phyloP scores from a whole-genome alignment of 2,888 invertebrate genomes.

The Enchytraeus crypticus region DNA sequence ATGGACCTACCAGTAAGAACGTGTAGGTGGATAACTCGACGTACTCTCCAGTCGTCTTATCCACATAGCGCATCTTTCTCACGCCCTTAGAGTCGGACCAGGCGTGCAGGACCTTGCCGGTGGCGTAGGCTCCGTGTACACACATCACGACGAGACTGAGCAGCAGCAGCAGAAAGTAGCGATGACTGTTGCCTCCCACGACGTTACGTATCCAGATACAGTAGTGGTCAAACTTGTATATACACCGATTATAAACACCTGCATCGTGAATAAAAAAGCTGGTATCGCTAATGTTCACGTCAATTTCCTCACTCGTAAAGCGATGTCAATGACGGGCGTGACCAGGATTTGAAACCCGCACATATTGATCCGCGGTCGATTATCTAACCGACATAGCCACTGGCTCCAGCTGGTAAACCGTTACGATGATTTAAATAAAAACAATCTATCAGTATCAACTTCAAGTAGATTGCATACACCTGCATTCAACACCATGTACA shows the following conservation, averaged over 20 bases:
- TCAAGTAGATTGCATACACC: background rate
- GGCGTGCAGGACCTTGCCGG: conserved; percentile 30
- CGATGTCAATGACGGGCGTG: too few species aligned
- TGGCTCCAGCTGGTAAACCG: too few species aligned
- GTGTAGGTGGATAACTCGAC: background rate
- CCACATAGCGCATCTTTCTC: background rate
- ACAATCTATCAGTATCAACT: too few species aligned
- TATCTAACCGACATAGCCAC: too few species aligned
- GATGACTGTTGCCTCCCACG: conserved; percentile 43
- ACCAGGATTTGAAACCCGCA: too few species aligned
- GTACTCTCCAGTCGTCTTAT: background rate
- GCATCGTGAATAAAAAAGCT: too few species aligned
- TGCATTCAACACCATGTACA: too few species aligned
- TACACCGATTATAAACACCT: conserved; percentile 43
- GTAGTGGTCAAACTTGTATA: conserved; percentile 46
- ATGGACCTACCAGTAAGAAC: background rate
- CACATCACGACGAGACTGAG: conserved; percentile 36
- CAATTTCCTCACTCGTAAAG: too few species aligned
- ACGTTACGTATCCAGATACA: conserved; percentile 47
- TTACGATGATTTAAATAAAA: too few species aligned
- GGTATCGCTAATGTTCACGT: too few species aligned
- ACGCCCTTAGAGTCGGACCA: conserved; percentile 21
- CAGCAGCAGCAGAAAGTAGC: conserved; percentile 41
- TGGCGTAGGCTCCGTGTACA: conserved; percentile 36
- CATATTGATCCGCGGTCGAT: too few species aligned